phyloP scores from a whole-genome alignment of 2,113 vertebrate species.

The Gymnogyps californianus region DNA sequence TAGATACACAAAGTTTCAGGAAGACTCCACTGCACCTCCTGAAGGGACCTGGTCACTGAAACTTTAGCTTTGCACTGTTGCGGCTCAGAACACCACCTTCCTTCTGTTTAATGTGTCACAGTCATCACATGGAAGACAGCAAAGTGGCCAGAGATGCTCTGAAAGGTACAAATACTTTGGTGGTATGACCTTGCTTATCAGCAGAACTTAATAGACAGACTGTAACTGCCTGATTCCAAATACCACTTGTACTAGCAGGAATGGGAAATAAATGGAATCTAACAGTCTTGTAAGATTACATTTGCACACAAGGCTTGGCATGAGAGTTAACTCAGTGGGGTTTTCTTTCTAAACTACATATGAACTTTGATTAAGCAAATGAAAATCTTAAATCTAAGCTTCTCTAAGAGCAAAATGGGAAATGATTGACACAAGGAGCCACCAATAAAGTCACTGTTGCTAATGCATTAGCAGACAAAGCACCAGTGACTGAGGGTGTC shows the following conservation, averaged over 20 bases:
- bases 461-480: not conserved
- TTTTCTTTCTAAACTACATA: not conserved
- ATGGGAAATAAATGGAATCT: not conserved
- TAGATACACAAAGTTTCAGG: not conserved
- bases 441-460: not conserved
- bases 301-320: not conserved
- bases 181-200: not conserved
- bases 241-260: not conserved
- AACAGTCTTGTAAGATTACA: not conserved
- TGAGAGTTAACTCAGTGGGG: not conserved
- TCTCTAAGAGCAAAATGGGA: not conserved
- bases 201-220: not conserved
- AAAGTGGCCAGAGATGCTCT: not conserved
- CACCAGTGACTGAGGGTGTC: not conserved
- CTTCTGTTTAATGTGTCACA: not conserved
- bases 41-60: not conserved
- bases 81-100: accelerated
- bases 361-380: not conserved
- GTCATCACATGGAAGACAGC: not conserved
- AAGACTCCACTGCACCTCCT: not conserved
- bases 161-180: not conserved
- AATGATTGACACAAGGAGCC: not conserved
- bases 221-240: not conserved
- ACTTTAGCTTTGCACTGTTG: not conserved
- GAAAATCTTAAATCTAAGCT: not conserved